Evolutionary conservation across 2,113 vertebrate species (phyloP).

Genomic region (Anseranas semipalmata): DNA sequence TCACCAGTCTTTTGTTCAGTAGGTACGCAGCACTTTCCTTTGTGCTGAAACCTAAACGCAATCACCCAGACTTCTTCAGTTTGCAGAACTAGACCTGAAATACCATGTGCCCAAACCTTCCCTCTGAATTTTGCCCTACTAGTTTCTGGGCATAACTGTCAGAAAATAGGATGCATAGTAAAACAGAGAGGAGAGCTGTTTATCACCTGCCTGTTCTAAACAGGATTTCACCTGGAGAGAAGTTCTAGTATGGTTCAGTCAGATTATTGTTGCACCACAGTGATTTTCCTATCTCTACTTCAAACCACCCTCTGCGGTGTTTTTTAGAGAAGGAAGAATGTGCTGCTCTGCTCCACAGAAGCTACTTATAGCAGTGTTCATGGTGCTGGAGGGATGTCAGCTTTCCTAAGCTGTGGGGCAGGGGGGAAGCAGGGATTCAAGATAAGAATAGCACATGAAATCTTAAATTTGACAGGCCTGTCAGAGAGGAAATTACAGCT

Average conservation of each 20-base stretch:
- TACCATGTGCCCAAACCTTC: neutral
- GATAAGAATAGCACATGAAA: slow-evolving; percentile 71
- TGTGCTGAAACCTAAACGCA: neutral
- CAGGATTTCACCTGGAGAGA: neutral
- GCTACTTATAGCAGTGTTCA: slow-evolving; percentile 40
- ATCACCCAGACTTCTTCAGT: neutral
- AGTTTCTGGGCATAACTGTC: neutral
- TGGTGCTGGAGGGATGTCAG: slow-evolving; percentile 32
- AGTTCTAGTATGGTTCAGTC: neutral
- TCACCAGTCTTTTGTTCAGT: neutral
- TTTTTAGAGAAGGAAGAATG: neutral
- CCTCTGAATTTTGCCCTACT: neutral
- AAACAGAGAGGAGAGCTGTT: neutral
- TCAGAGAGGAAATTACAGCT: slow-evolving; percentile 65
- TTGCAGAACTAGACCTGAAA: neutral
- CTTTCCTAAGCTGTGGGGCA: slow-evolving; percentile 33
- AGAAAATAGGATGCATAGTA: neutral
- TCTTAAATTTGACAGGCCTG: slow-evolving; percentile 65
- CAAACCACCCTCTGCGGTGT: neutral
- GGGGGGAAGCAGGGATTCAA: slow-evolving; percentile 15
- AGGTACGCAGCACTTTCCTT: neutral
- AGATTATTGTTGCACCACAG: neutral
- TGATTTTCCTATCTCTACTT: slow-evolving; percentile 17
- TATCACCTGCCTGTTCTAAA: neutral
- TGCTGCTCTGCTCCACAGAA: neutral